phyloP scores from a whole-genome alignment of 1,140 invertebrate species.

The Vanessa tameamea region DNA sequence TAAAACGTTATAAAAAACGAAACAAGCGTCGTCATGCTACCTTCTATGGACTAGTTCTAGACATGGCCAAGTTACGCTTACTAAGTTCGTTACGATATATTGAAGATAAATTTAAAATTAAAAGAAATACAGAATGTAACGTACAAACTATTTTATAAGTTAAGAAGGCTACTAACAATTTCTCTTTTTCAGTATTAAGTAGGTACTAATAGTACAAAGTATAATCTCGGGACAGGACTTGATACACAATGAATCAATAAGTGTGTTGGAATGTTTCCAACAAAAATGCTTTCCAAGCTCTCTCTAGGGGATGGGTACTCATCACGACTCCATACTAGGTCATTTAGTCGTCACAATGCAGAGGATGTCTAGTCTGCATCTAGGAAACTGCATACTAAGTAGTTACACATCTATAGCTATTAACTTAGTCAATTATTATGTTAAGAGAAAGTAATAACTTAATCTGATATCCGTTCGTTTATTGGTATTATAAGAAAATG shows the following conservation, averaged over 20 bases:
- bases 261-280: constrained; percentile 26
- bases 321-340: constrained; percentile 9
- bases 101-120: too few species aligned
- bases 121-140: too few species aligned
- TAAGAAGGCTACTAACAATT: not conserved
- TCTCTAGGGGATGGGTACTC: constrained; percentile 10
- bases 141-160: not conserved
- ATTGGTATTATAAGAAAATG: not conserved
- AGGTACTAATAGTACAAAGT: not conserved
- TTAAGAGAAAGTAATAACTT: too few species aligned
- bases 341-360: constrained; percentile 22
- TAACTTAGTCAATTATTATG: too few species aligned
- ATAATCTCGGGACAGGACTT: not conserved
- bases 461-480: not conserved
- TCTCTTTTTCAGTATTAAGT: not conserved
- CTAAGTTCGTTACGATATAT: too few species aligned
- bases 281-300: constrained; percentile 24
- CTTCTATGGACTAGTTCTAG: constrained; percentile 15
- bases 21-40: constrained; percentile 2
- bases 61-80: not conserved
- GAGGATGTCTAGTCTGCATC: not conserved
- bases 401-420: too few species aligned
- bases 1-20: constrained; percentile 11
- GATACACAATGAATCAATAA: constrained; percentile 12
- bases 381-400: not conserved